Percentiles rank a stretch among this genome's conserved stretches.
Conservation (phyloP, 2,888 invertebrate species). For the Dexiosoma caninum region DNA sequence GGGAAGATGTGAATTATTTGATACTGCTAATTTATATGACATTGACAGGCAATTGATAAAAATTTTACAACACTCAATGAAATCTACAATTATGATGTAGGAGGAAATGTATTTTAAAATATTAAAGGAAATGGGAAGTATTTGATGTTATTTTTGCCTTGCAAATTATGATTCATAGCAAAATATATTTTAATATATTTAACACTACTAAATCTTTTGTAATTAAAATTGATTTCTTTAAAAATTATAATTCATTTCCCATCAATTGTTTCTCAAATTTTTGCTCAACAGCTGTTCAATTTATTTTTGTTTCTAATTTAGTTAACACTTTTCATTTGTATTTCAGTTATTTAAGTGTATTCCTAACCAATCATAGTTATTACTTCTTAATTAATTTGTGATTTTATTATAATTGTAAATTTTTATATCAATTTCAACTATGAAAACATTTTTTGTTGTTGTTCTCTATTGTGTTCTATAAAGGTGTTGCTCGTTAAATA, state of each 20-base stretch:
- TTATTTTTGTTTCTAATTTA: conserved; percentile 18
- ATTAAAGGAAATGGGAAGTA: conserved; percentile 1
- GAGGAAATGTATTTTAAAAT: background rate
- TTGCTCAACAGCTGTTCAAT: conserved; percentile 15
- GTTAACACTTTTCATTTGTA: conserved; percentile 1
- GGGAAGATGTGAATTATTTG: conserved; percentile 5
- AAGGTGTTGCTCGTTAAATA: conserved; percentile 11
- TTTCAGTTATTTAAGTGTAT: background rate
- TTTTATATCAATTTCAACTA: background rate
- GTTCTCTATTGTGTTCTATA: background rate
- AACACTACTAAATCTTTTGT: background rate
- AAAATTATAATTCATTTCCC: conserved; percentile 36
- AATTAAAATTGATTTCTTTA: background rate
- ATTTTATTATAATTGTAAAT: conserved; percentile 20
- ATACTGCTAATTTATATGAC: conserved; percentile 42
- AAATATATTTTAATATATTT: conserved; percentile 22
- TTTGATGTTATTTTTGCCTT: background rate
- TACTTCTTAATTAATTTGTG: conserved; percentile 19
- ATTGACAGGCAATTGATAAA: conserved; percentile 56
- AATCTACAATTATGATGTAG: background rate
- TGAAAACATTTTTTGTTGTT: background rate
- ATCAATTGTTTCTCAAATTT: conserved; percentile 30
- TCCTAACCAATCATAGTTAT: background rate
- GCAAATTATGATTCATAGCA: background rate
- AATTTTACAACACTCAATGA: conserved; percentile 35